These are phyloP conservation scores for Coracopsis vasa DNA, from an alignment of 2,113 vertebrate genomes.

Conservation along the genomic window DNA sequence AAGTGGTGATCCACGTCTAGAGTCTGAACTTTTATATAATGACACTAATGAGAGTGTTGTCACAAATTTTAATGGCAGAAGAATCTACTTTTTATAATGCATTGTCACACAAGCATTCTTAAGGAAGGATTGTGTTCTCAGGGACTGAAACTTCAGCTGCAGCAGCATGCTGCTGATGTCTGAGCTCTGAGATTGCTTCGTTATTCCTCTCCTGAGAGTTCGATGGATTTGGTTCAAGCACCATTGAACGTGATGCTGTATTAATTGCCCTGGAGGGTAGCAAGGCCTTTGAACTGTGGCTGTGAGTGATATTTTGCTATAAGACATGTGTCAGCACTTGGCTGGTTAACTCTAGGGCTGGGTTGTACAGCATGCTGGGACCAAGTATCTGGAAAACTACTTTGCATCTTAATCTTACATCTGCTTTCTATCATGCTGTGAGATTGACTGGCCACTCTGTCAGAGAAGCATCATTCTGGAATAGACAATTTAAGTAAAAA, in stretches of 20 bases:
- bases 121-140: constrained; percentile 19
- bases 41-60: background rate
- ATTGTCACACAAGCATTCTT: constrained; percentile 7
- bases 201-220: constrained; percentile 77
- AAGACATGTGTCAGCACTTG: constrained; percentile 84
- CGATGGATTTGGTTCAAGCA: constrained; percentile 81
- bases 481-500: constrained; percentile 65
- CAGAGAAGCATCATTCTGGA: constrained; percentile 67
- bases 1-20: background rate
- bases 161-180: constrained; percentile 65
- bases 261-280: constrained; percentile 86
- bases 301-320: constrained; percentile 84
- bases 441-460: constrained; percentile 79
- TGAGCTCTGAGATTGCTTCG: constrained; percentile 70
- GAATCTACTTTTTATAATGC: background rate
- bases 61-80: background rate
- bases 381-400: constrained; percentile 81
- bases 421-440: constrained; percentile 79
- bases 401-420: constrained; percentile 83
- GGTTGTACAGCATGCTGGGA: constrained; percentile 77
- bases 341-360: constrained; percentile 77
- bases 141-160: constrained; percentile 59
- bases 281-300: constrained; percentile 84
- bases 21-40: background rate
- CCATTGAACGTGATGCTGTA: constrained; percentile 82